phyloP scores from a whole-genome alignment of 64 coral and sea anemone genomes.

The Pocillopora verrucosa region DNA sequence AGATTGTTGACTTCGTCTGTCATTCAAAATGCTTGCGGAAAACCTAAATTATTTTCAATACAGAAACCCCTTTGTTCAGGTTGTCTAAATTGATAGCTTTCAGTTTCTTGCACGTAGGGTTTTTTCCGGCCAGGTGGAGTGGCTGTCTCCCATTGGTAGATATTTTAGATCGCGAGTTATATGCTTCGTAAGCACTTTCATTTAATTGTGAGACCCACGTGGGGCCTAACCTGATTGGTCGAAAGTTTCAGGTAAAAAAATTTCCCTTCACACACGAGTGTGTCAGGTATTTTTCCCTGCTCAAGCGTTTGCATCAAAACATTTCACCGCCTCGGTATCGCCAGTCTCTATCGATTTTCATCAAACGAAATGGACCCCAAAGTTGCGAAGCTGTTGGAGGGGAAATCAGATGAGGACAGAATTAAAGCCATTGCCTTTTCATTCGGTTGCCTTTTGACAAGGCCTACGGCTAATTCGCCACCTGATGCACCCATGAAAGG shows the following conservation, averaged over 20 bases:
- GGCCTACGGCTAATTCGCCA: neutral
- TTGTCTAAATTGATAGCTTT: neutral
- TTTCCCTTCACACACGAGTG: neutral
- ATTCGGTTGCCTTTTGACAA: neutral
- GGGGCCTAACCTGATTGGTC: neutral
- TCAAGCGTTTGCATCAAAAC: neutral
- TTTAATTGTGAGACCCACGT: neutral
- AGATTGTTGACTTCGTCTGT: neutral
- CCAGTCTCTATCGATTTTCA: neutral
- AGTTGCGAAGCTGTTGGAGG: slow-evolving; percentile 19
- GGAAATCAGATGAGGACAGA: neutral
- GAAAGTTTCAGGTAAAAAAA: neutral
- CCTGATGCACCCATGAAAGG: neutral
- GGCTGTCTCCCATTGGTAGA: neutral
- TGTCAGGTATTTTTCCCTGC: slow-evolving; percentile 11
- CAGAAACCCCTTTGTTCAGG: neutral
- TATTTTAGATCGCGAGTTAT: neutral
- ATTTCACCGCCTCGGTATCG: neutral
- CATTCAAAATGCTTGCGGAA: neutral
- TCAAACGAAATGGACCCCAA: slow-evolving; percentile 19
- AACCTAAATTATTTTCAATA: neutral
- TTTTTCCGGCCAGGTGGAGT: neutral
- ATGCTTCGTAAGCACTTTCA: slow-evolving; percentile 6
- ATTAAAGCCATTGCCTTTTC: slow-evolving; percentile 21
- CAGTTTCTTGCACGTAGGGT: neutral